phyloP scores from a whole-genome alignment of 1,140 invertebrate genomes.

The Magallana angulata region DNA sequence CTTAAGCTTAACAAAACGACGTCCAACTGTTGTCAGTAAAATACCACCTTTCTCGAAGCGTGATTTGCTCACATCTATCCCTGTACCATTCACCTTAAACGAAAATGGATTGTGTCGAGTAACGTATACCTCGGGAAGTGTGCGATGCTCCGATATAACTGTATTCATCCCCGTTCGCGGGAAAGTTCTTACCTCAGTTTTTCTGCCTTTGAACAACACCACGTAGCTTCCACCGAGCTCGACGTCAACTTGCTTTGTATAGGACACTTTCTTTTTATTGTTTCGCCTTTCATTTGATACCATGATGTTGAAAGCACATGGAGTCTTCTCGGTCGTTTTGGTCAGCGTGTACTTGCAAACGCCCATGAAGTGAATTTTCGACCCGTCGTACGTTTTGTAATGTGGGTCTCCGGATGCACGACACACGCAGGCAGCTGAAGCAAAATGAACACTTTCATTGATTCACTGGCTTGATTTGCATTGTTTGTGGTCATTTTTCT shows the following conservation, averaged over 20 bases:
- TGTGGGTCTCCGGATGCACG: conserved; percentile 95
- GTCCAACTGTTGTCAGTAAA: background rate
- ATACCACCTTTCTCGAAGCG: background rate
- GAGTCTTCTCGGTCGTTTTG: conserved; percentile 62
- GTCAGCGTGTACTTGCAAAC: conserved; percentile 64
- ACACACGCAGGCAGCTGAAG: conserved; percentile 88
- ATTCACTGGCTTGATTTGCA: background rate
- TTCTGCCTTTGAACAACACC: background rate
- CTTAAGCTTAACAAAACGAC: background rate
- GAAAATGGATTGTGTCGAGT: background rate
- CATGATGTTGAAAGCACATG: conserved; percentile 42
- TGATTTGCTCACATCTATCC: background rate
- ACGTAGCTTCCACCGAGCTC: background rate
- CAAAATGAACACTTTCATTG: background rate
- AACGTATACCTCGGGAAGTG: background rate
- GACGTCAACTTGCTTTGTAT: conserved; percentile 24
- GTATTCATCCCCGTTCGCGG: background rate
- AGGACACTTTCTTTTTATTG: background rate
- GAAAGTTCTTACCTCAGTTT: background rate
- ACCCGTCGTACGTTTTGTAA: conserved; percentile 94
- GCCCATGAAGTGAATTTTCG: conserved; percentile 91
- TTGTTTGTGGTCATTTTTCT: too few species aligned
- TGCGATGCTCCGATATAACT: background rate
- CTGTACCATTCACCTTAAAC: background rate
- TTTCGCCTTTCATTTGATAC: conserved; percentile 24